These are phyloP conservation scores for Caenorhabditis japonica DNA, from an alignment of 2,888 invertebrate genomes.

Conservation along the genomic window DNA sequence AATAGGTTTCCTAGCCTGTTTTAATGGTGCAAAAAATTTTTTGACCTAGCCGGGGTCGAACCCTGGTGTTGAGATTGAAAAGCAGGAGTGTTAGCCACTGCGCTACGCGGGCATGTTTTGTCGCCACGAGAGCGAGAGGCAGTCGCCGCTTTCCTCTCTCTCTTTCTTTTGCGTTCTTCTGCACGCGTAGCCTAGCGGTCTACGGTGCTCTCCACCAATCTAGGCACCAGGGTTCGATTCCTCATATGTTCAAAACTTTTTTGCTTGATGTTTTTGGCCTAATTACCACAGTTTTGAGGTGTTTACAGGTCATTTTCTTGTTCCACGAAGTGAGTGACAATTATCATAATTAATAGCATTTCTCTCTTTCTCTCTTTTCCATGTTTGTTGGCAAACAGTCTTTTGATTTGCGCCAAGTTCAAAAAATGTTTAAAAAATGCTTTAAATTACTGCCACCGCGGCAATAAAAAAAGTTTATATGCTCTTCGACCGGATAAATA, in stretches of 20 bases:
- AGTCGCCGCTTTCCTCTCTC: no score
- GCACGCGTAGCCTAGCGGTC: no score
- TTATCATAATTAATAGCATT: constrained; percentile 57
- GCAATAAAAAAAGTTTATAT: constrained; percentile 56
- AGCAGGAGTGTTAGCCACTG: neutral
- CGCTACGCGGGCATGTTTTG: neutral
- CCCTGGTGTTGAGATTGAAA: neutral
- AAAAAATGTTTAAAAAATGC: constrained; percentile 61
- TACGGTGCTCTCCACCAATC: no score
- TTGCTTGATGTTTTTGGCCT: neutral
- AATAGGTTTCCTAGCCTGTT: no score
- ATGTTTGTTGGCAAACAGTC: constrained; percentile 50
- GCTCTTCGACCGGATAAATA: constrained; percentile 55
- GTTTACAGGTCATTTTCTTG: constrained; percentile 44
- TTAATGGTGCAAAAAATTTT: no score
- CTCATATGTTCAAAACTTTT: neutral
- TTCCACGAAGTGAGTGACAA: constrained; percentile 63
- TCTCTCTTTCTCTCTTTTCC: constrained; percentile 61
- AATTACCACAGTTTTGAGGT: no score
- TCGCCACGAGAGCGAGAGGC: neutral
- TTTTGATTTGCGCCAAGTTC: constrained; percentile 58
- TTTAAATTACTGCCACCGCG: constrained; percentile 61
- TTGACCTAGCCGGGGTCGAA: neutral
- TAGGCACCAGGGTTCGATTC: neutral
- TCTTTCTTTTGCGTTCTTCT: no score